Base-by-base conservation (phyloP, 64 coral and sea anemone genomes). In the Pachyseris speciosa region DNA sequence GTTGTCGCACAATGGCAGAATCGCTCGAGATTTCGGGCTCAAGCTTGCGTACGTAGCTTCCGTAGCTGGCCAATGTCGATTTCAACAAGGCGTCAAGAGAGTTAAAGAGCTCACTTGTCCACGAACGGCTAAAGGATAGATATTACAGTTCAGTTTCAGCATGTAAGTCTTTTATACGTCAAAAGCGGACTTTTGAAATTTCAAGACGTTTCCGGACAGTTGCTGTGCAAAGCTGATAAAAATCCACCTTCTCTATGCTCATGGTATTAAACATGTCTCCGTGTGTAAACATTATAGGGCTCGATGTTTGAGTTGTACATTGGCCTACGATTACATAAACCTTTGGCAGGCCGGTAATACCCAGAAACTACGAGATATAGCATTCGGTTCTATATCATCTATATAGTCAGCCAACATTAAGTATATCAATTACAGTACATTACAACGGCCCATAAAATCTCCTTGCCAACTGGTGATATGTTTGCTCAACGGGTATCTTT, bases 341-440 rank as follows among this genome's bases (percentile, higher is more conserved):
- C 26, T 36, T 61, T 81, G 13, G 8, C 32, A 39, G 34, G n/a
- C 67, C 3, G 36, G 5, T 71, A 71, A 7, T 3, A 32, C 12
- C 9, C 74, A 12, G 15, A 33, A 52, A 31, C 47, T 30, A 34
- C 10, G 15, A 42, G 16, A 61, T 61, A 61, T 61, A 25, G 58
- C 27, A 61, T 34, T 26, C 13, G 17, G 1, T 15, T 19, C 12
- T 80, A 22, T 17, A 81, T 61, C 55, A 26, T 7, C 0, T 63
- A 29, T 28, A 26, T 15, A 38, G 77, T n/a, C 7, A 3, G 19
- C 33, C 53, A 10, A 36, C 28, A 37, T 38, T 8, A 61, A 63
- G 36, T 38, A 63, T 37, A 81, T 81, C 77, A 63, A 61, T 81
- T 80, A 61, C 32, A 38, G 39, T 51, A 81, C 63, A 81, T 81